phyloP scores from a whole-genome alignment of 2,797 vertebrate species.

The Aldrovandia affinis region DNA sequence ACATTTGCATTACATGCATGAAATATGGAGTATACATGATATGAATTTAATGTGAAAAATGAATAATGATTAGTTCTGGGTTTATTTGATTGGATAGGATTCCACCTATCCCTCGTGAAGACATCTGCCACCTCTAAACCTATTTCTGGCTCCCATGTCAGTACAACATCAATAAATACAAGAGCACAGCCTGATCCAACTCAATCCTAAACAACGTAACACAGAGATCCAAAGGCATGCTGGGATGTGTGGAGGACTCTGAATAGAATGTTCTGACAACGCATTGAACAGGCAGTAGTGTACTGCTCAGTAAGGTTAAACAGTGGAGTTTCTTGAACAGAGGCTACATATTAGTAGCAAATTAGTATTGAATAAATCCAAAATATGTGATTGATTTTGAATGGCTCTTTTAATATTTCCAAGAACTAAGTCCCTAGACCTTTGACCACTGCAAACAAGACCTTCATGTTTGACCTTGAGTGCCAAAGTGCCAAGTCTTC shows the following conservation, averaged over 20 bases:
- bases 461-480: not conserved
- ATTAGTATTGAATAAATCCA: too few species aligned
- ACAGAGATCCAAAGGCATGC: not conserved
- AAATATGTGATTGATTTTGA: not conserved
- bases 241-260: not conserved
- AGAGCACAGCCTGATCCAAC: not conserved
- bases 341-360: not conserved
- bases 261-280: not conserved
- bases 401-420: not conserved
- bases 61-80: not conserved
- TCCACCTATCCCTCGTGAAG: not conserved
- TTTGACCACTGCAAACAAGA: not conserved
- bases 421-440: not conserved
- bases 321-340: not conserved
- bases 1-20: not conserved
- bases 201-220: not conserved
- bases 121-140: not conserved
- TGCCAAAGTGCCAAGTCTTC: too few species aligned
- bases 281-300: not conserved
- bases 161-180: not conserved
- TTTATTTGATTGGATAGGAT: not conserved
- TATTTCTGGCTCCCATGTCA: not conserved
- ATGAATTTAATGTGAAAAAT: not conserved
- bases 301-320: not conserved
- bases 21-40: not conserved